Conservation (phyloP, 2,113 vertebrate species). For the Myxocyprinus asiaticus region DNA sequence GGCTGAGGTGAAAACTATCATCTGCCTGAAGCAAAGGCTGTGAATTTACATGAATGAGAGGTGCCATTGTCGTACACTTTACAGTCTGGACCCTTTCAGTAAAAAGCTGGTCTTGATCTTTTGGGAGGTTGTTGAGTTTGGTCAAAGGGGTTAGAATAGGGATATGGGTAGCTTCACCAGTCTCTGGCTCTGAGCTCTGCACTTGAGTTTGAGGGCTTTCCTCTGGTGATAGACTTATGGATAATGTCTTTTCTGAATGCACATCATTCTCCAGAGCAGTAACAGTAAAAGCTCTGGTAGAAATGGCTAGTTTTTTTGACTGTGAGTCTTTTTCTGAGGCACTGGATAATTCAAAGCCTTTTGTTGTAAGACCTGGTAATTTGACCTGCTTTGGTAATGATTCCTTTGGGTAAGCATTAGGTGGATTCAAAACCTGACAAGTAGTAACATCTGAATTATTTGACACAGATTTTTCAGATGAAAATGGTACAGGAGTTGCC, state of each 20-base stretch:
- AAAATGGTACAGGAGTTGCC: constrained; percentile 38
- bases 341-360: constrained; percentile 45
- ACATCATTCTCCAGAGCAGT: constrained; percentile 25
- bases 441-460: constrained; percentile 32
- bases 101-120: constrained; percentile 40
- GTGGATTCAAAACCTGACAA: constrained; percentile 34
- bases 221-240: constrained; percentile 27
- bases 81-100: constrained; percentile 16
- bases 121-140: constrained; percentile 11
- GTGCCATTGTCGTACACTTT: constrained; percentile 6
- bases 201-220: constrained; percentile 23
- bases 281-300: constrained; percentile 17
- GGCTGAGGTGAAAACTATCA: constrained; percentile 30
- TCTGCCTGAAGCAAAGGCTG: constrained; percentile 43
- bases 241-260: constrained; percentile 33
- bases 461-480: constrained; percentile 27
- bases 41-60: constrained; percentile 52
- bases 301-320: constrained; percentile 27
- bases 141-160: not conserved
- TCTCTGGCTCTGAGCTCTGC: constrained; percentile 29
- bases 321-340: constrained; percentile 45
- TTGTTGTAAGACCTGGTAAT: constrained; percentile 40
- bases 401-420: constrained; percentile 43
- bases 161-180: constrained; percentile 42
- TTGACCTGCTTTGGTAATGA: constrained; percentile 56